Percentiles rank a stretch among this genome's conserved stretches.
Conservation (phyloP, 2,113 vertebrate genomes). For the Spea bombifrons region DNA sequence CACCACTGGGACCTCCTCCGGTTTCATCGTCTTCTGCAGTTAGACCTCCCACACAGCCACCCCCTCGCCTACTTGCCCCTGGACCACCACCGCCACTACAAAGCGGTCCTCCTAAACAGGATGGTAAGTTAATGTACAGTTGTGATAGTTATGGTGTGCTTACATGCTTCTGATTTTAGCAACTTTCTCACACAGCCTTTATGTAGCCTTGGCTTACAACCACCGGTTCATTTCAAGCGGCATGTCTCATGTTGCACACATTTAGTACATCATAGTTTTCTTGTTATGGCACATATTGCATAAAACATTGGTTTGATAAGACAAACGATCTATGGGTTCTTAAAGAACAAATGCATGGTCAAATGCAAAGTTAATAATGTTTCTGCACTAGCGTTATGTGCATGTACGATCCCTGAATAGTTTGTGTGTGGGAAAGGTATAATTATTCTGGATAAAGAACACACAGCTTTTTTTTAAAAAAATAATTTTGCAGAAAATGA, state of each 20-base stretch:
- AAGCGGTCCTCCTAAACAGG: constrained; percentile 61
- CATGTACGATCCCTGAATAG: too few species aligned
- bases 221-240: neutral
- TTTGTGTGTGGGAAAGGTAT: too few species aligned
- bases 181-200: neutral
- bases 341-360: too few species aligned
- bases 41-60: constrained; percentile 57
- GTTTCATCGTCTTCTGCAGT: constrained; percentile 59
- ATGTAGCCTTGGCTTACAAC: neutral
- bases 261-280: neutral
- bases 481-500: too few species aligned
- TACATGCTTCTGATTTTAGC: neutral
- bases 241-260: neutral
- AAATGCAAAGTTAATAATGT: too few species aligned
- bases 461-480: too few species aligned
- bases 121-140: constrained; percentile 65
- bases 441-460: too few species aligned
- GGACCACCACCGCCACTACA: constrained; percentile 53
- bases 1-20: constrained; percentile 67
- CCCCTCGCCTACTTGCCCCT: constrained; percentile 57
- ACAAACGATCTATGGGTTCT: too few species aligned
- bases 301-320: too few species aligned
- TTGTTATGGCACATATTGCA: too few species aligned
- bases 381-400: too few species aligned
- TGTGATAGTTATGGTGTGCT: neutral